phyloP scores from a whole-genome alignment of 2,888 invertebrate genomes.

The Caenorhabditis sinica region DNA sequence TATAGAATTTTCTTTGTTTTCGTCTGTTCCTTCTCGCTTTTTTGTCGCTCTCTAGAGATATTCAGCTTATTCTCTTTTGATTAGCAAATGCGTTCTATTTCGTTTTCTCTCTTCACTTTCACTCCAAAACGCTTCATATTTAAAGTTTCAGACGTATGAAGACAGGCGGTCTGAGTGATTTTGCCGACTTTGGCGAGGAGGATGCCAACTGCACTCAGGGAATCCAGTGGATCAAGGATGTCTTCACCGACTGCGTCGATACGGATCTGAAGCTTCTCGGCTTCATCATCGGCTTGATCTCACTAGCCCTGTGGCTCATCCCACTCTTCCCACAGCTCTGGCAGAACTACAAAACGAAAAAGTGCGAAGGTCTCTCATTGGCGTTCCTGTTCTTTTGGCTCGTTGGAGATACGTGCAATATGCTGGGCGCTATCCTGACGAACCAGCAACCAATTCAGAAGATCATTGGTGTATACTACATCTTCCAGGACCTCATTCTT shows the following conservation, averaged over 20 bases:
- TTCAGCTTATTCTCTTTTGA: no score
- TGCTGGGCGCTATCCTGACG: constrained; percentile 84
- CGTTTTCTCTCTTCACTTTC: not conserved
- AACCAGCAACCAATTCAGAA: constrained; percentile 83
- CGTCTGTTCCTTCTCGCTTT: no score
- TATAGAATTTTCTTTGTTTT: no score
- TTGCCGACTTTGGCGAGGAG: constrained; percentile 58
- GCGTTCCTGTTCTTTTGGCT: constrained; percentile 84
- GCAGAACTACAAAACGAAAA: constrained; percentile 83
- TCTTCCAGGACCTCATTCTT: constrained; percentile 80
- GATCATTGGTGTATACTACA: constrained; percentile 83
- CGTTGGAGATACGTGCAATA: constrained; percentile 84
- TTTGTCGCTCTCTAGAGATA: no score
- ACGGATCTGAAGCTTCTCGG: constrained; percentile 85
- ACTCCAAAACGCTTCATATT: not conserved
- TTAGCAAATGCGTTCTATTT: no score
- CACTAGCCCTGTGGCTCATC: constrained; percentile 79
- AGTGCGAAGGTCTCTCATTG: constrained; percentile 84
- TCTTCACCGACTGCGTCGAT: constrained; percentile 78
- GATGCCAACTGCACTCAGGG: constrained; percentile 75
- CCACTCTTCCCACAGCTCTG: constrained; percentile 83
- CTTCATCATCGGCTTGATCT: constrained; percentile 85
- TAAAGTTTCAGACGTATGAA: constrained; percentile 64
- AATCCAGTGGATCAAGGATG: constrained; percentile 77
- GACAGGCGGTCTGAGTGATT: constrained; percentile 71